Base-by-base conservation (phyloP, 2,888 invertebrate genomes). In the Suillia variegata region DNA sequence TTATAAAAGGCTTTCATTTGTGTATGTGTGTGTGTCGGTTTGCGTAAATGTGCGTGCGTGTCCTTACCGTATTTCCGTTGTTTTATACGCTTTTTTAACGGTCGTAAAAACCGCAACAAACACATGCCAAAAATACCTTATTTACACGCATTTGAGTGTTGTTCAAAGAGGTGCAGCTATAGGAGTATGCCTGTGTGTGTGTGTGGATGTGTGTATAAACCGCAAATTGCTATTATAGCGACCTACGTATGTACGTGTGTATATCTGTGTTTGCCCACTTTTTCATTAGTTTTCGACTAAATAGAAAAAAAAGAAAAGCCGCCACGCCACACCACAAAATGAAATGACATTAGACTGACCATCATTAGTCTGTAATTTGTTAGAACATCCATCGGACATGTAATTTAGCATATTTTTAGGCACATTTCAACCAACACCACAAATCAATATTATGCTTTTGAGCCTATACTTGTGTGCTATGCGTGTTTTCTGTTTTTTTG, bases 321-420 rank as follows among this genome's bases (percentile, higher is more conserved):
- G n/a, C n/a, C n/a, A n/a, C n/a, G n/a, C n/a, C n/a, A n/a, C n/a
- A 31, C 31, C 31, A n/a, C n/a, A n/a, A n/a, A n/a, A n/a, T 31
- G 4, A 38, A 38, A 38, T 38, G 38, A 6, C 38, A 38, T 8
- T 8, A n/a, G n/a, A 38, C n/a, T n/a, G n/a, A n/a, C n/a, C 38
- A 38, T 38, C 72, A 72, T 72, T 74, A 71, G 70, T 56, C 62
- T 63, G 49, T 65, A 67, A 72, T 72, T 74, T 72, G 75, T 74
- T 72, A 71, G 15, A 38, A 38, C 38, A 38, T 13, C 6, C 31
- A 38, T 8, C 38, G 38, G 38, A 8, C 8, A 38, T 4, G 15
- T 38, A 38, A 38, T 38, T n/a, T 6, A 38, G 38, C 38, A 38
- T 38, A 13, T 38, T 13, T 38, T 38, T n/a, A 38, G 38, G 38